Evolutionary conservation across 2,797 vertebrate species (phyloP), one percentile per base, ranked within the genome.

Genomic region (Martes flavigula): DNA sequence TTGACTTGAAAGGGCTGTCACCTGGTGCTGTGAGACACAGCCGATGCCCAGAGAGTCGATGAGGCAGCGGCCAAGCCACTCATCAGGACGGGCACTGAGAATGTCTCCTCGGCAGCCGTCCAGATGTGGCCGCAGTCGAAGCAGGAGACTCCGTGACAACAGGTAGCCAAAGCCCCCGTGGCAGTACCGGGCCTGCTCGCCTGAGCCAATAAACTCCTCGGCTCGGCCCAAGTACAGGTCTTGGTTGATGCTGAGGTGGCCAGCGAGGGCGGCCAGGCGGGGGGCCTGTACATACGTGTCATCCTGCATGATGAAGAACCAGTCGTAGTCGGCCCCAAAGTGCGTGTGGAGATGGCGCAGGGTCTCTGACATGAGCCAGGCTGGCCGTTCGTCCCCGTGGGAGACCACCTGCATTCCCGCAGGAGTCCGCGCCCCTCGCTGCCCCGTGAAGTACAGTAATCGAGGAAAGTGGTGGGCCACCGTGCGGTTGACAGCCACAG

Each of bases 341-440:
- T 99, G 99, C 58, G 99, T 99, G 78, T 99, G 99, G 68, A 99
- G 99, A 91, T 99, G 99, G 35, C 99, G 99, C 95, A 99, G 97
- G 0, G 99, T 99, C 99, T 99, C 99, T 0, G 99, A 99, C 99
- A 99, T 99, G 75, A 99, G 99, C 99, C 99, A 99, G 35, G 99
- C 99, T 0, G 99, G 99, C 0, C 99, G 99, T 97, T 99, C 99
- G 0, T 99, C 99, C 0, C 99, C 99, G 0, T 99, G 99, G 11
- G 99, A 99, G 0, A 99, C 99, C 94, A 99, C 99, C 0, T 99
- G 99, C 99, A 99, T 99, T 87, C 99, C 99, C 0, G 99, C 99
- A 0, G 99, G 99, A 70, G 99, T 98, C 97, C 99, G 99, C 83
- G 99, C 96, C 35, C 99, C 99, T 35, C 99, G 99, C 96, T 99